Evolutionary conservation across 2,797 vertebrate species (phyloP), one percentile per base, ranked within the genome.

Genomic region (Girardinus metallicus): DNA sequence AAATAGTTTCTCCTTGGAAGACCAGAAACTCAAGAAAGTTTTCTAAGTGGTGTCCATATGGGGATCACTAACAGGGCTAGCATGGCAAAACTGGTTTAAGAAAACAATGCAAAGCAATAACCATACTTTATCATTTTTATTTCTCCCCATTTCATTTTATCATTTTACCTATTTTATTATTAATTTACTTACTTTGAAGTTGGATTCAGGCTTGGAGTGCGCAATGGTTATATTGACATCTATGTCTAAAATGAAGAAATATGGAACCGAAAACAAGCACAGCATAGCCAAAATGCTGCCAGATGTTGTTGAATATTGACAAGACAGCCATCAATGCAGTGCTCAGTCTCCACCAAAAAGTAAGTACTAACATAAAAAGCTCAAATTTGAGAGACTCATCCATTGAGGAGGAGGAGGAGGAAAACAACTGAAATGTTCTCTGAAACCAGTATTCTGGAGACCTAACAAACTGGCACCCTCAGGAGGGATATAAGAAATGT

Each of bases 1-100:
- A 85, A 83, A 88, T 53, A 12, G 53, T 62, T 79, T 82, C 43
- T 62, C 62, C 68, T 70, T 73, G 43, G 57, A 75, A 31, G 55
- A 18, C 73, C 12, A n/a, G n/a, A 55, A 34, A 10, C 36, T 68
- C 21, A 39, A 41, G 36, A 41, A 68, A 12, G 64, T 39, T 70
- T 41, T 70, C 4, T 41, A 71, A 71, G 41, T 71, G 68, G 68
- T 71, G 68, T 9, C 36, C 36, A 26, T 23, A 68, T 13, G 11
- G 36, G 36, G 23, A 26, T 43, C 41, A 29, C 13, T n/a, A 29
- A 71, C 16, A 68, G 39, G 23, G 10, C 39, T 68, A 36, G 64
- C 18, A 39, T 36, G 18, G 34, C 34, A 66, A 66, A 66, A 66
- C 18, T 16, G 13, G 16, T 23, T 11, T 66, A 12, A 5, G 21